phyloP scores from a whole-genome alignment of 2,113 vertebrate genomes.

The Girardinichthys multiradiatus region DNA sequence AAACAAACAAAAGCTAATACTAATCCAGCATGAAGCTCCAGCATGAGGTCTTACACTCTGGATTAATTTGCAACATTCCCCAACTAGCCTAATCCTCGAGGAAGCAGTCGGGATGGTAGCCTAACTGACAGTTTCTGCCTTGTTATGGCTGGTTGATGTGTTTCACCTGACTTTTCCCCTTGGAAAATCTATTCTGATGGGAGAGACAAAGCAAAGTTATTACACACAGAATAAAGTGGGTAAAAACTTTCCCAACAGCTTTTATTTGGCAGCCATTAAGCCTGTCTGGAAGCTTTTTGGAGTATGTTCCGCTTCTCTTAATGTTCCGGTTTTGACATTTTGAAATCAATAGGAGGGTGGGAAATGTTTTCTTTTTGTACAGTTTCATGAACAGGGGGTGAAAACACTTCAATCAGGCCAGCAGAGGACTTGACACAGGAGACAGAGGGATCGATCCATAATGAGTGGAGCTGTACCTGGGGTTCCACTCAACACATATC shows the following conservation, averaged over 20 bases:
- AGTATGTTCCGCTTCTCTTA: slow-evolving; percentile 72
- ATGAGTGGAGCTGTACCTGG: slow-evolving; percentile 73
- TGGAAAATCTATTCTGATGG: slow-evolving; percentile 69
- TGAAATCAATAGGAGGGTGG: slow-evolving; percentile 80
- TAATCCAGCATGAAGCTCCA: slow-evolving; percentile 71
- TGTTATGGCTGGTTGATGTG: slow-evolving; percentile 69
- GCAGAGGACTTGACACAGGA: slow-evolving; percentile 72
- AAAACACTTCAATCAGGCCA: slow-evolving; percentile 81
- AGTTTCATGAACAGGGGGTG: slow-evolving; percentile 67
- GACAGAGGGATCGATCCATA: slow-evolving; percentile 76
- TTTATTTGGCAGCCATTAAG: slow-evolving; percentile 71
- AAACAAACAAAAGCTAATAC: slow-evolving; percentile 75
- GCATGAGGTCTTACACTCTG: slow-evolving; percentile 75
- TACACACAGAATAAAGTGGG: slow-evolving; percentile 68
- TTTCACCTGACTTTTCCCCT: slow-evolving; percentile 62
- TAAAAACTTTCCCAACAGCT: slow-evolving; percentile 71
- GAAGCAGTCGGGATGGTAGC: slow-evolving; percentile 69
- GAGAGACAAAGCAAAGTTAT: slow-evolving; percentile 68
- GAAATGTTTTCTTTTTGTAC: slow-evolving; percentile 68
- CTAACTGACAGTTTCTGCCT: slow-evolving; percentile 74
- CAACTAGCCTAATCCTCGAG: slow-evolving; percentile 75
- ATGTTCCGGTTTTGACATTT: slow-evolving; percentile 79
- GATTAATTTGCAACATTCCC: slow-evolving; percentile 76
- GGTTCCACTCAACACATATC: slow-evolving; percentile 63
- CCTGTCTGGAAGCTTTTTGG: slow-evolving; percentile 71